phyloP scores from a whole-genome alignment of 2,797 vertebrate genomes.

The Brachyalestes nurse region DNA sequence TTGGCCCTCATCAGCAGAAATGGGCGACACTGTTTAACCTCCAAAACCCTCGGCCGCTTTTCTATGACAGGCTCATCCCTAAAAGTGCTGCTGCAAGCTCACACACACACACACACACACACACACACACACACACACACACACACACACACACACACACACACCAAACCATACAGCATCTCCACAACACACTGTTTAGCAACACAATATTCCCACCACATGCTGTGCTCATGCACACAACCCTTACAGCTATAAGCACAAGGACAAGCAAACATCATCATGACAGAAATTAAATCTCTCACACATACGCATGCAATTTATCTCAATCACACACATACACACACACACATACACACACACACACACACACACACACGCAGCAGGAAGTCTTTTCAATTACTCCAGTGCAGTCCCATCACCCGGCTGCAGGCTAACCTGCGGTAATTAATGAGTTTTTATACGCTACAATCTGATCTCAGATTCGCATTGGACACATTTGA shows the following conservation, averaged over 20 bases:
- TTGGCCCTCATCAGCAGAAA: conserved; percentile 60
- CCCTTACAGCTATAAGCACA: conserved; percentile 50
- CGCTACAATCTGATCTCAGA: conserved; percentile 74
- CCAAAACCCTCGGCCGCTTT: conserved; percentile 41
- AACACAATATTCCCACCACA: not conserved
- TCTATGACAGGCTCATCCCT: conserved; percentile 48
- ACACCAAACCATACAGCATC: not conserved
- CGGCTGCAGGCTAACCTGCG: conserved; percentile 70
- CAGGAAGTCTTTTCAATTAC: conserved; percentile 53
- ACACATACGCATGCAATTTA: not conserved
- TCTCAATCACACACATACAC: not conserved
- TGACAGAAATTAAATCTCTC: not conserved
- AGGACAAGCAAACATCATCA: conserved; percentile 41
- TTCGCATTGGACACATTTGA: conserved; percentile 76
- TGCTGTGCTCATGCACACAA: conserved; percentile 35
- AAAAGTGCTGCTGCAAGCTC: conserved; percentile 41
- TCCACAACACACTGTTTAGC: not conserved
- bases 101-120: not conserved
- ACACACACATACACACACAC: conserved; percentile 21
- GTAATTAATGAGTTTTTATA: conserved; percentile 82
- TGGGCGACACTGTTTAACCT: conserved; percentile 60
- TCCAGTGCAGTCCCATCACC: conserved; percentile 31
- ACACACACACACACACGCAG: conserved; percentile 20
- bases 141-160: not conserved
- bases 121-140: conserved; percentile 26